A percentile compares a stretch with the other conserved stretches of the same genome.
Conservation (phyloP, 2,113 vertebrate species). For the Lasiurus cinereus region DNA sequence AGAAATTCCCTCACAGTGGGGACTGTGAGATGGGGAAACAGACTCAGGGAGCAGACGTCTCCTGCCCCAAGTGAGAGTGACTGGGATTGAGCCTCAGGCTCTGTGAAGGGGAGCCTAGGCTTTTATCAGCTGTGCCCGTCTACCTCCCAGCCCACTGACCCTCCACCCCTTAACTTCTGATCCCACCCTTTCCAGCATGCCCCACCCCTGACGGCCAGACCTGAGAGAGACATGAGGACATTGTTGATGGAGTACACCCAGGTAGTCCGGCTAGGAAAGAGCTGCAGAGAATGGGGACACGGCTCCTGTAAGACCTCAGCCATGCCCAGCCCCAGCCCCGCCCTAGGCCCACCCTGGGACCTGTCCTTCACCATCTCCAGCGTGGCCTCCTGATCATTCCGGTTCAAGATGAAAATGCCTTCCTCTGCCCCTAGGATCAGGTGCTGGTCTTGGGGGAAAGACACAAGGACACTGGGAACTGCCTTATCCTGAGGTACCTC, state of each 20-base stretch:
- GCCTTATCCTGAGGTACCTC: not conserved
- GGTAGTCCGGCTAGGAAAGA: constrained; percentile 92
- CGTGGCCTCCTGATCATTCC: constrained; percentile 90
- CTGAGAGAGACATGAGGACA: constrained; percentile 95
- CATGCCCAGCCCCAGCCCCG: not conserved
- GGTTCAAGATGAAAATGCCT: constrained; percentile 94
- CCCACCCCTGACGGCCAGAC: constrained; percentile 78
- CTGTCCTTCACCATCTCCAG: constrained; percentile 91
- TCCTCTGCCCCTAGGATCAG: constrained; percentile 94
- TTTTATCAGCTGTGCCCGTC: not conserved
- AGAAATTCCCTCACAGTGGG: not conserved
- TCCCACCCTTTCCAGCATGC: not conserved
- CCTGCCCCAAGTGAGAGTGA: not conserved
- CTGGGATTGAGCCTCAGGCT: not conserved
- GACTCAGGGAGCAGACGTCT: not conserved
- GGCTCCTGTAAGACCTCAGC: not conserved
- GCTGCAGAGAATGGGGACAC: constrained; percentile 82
- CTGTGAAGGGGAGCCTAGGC: not conserved
- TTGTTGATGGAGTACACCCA: constrained; percentile 94
- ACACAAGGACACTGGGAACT: not conserved
- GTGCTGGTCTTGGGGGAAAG: constrained; percentile 88
- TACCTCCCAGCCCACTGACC: not conserved
- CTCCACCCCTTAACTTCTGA: not conserved
- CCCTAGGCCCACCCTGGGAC: not conserved
- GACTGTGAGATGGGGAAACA: constrained; percentile 32